Percentiles rank a stretch among this genome's conserved stretches.
These are phyloP conservation scores for Cryptophagus acutangulus DNA, from an alignment of 2,888 invertebrate genomes.

Conservation along the genomic window DNA sequence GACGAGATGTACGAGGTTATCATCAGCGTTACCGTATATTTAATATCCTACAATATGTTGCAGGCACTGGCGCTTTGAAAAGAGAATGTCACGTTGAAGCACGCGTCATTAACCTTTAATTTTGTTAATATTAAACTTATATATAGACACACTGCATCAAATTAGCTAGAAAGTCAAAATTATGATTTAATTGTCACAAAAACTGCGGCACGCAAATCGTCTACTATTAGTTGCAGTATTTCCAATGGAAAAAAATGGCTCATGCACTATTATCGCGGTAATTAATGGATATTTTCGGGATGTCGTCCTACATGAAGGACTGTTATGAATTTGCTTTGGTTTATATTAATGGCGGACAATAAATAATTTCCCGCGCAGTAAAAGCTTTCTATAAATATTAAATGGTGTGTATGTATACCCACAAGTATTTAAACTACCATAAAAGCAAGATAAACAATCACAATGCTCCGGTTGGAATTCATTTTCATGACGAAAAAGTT, in stretches of 20 bases:
- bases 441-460: not conserved
- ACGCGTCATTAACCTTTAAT: conserved; percentile 21
- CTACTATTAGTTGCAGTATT: not conserved
- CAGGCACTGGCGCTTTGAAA: conserved; percentile 16
- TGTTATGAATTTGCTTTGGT: conserved; percentile 12
- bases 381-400: not conserved
- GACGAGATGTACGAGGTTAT: conserved; percentile 29
- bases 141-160: conserved; percentile 18
- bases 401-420: not conserved
- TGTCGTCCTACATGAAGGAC: not conserved
- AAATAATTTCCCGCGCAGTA: conserved; percentile 9
- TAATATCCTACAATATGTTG: conserved; percentile 30
- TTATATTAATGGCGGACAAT: conserved; percentile 11
- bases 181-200: not conserved
- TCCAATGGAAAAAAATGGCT: not conserved
- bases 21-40: conserved; percentile 27
- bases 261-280: conserved; percentile 3
- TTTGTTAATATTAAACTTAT: conserved; percentile 23
- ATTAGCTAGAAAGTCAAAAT: conserved; percentile 22
- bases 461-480: too few relatives aligned
- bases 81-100: conserved; percentile 19
- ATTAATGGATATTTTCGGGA: conserved; percentile 14
- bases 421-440: conserved; percentile 1
- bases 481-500: not conserved
- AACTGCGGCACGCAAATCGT: not conserved